These are phyloP conservation scores for Archips xylosteana DNA, from an alignment of 2,888 invertebrate species.

Conservation along the genomic window DNA sequence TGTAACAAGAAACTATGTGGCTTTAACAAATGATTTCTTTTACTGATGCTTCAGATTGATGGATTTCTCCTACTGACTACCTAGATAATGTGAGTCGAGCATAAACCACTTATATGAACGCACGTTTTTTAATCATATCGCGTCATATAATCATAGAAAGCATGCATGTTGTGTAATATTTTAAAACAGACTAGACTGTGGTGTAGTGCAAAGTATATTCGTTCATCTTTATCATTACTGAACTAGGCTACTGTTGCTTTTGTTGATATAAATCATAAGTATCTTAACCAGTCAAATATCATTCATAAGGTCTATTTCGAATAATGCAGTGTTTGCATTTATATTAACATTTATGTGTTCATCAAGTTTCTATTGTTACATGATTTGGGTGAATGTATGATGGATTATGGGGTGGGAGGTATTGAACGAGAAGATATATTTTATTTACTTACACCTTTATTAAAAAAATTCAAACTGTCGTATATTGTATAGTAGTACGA, in stretches of 20 bases:
- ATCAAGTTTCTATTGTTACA: not conserved
- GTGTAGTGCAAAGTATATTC: constrained; percentile 5
- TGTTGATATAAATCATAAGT: constrained; percentile 10
- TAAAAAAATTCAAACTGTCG: constrained; percentile 16
- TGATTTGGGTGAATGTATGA: not conserved
- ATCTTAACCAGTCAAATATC: constrained; percentile 8
- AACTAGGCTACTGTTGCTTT: constrained; percentile 9
- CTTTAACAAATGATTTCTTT: too few species aligned
- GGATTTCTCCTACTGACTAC: not conserved
- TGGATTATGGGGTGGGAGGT: constrained; percentile 3
- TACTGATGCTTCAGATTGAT: too few species aligned
- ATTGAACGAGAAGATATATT: not conserved
- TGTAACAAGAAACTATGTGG: too few species aligned
- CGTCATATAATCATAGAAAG: not conserved
- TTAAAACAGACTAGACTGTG: not conserved
- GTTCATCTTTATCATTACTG: not conserved
- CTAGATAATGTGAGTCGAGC: not conserved
- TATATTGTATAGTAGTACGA: constrained; percentile 25
- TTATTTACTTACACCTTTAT: constrained; percentile 26
- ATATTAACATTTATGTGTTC: constrained; percentile 8
- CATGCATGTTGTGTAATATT: constrained; percentile 8
- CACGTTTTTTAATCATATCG: not conserved
- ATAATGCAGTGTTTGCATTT: constrained; percentile 30
- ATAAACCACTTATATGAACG: not conserved
- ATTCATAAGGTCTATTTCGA: constrained; percentile 7